Percentiles rank a stretch among this genome's conserved stretches.
These are phyloP conservation scores for Capitulum mitella DNA, from an alignment of 2,888 invertebrate genomes.

Conservation along the genomic window DNA sequence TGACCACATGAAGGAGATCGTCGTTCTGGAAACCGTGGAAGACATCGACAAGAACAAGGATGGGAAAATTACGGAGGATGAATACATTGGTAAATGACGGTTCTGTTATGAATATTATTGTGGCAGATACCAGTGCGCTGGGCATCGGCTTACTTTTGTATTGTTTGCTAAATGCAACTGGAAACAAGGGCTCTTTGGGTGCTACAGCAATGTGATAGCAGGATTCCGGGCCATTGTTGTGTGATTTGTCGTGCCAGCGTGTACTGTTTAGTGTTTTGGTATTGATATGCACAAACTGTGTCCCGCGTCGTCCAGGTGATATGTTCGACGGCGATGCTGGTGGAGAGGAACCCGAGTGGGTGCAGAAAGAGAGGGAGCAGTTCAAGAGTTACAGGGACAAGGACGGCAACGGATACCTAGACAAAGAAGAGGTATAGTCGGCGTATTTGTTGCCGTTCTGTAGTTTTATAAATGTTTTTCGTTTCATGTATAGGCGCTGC, in stretches of 20 bases:
- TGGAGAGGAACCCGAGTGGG: conserved; percentile 89
- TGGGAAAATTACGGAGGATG: conserved; percentile 80
- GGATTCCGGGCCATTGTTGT: too few species aligned
- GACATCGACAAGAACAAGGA: conserved; percentile 96
- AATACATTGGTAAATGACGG: conserved; percentile 64
- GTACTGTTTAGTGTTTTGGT: too few species aligned
- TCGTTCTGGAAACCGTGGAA: conserved; percentile 89
- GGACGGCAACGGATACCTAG: conserved; percentile 77
- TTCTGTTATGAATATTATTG: too few species aligned
- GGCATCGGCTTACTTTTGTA: too few species aligned
- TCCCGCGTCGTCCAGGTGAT: conserved; percentile 60
- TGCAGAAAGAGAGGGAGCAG: conserved; percentile 84
- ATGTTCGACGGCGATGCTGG: conserved; percentile 71
- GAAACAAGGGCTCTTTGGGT: too few species aligned
- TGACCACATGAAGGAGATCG: conserved; percentile 80
- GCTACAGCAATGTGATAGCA: too few species aligned
- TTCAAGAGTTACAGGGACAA: conserved; percentile 73
- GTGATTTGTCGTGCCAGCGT: too few species aligned
- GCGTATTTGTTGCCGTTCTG: background rate
- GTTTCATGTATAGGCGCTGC: too few species aligned
- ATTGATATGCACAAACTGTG: too few species aligned
- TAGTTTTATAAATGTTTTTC: too few species aligned
- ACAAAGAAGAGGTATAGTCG: conserved; percentile 69
- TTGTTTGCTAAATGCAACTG: too few species aligned
- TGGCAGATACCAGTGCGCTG: too few species aligned